A percentile compares a stretch with the other conserved stretches of the same genome.
These are phyloP conservation scores for Leistus spinibarbis DNA, from an alignment of 2,888 invertebrate species.

Conservation along the genomic window DNA sequence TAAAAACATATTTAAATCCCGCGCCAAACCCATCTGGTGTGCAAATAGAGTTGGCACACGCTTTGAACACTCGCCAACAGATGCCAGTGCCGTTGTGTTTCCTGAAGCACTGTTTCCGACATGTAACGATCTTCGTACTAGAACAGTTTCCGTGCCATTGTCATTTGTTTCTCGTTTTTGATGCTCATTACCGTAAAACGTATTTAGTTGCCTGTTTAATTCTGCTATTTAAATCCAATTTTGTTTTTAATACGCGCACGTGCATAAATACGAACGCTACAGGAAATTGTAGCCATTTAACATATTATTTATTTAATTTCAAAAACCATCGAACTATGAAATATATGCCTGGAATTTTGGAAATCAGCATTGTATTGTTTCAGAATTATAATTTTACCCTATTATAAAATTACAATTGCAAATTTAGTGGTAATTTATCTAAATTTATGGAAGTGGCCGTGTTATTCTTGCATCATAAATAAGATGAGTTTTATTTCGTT, in stretches of 20 bases:
- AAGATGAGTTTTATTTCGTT: too few relatives aligned
- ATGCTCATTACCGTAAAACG: not conserved
- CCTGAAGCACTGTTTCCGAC: not conserved
- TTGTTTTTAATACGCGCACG: not conserved
- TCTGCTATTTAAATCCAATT: not conserved
- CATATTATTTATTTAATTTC: not conserved
- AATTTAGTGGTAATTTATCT: too few relatives aligned
- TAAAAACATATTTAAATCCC: not conserved
- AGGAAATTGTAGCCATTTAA: not conserved
- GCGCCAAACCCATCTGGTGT: conserved; percentile 11
- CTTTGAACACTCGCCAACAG: conserved; percentile 19
- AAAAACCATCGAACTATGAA: too few relatives aligned
- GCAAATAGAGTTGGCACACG: not conserved
- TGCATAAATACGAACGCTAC: not conserved
- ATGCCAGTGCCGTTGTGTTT: conserved; percentile 18
- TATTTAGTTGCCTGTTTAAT: not conserved
- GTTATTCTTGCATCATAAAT: too few relatives aligned
- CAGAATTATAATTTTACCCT: too few relatives aligned
- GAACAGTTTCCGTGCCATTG: conserved; percentile 11
- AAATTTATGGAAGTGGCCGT: too few relatives aligned
- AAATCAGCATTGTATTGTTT: too few relatives aligned
- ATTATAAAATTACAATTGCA: too few relatives aligned
- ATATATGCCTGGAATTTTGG: too few relatives aligned
- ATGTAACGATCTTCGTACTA: conserved; percentile 25
- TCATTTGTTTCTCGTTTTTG: not conserved